phyloP scores from a whole-genome alignment of 2,888 invertebrate genomes.

The Rotaria magnacalcarata region DNA sequence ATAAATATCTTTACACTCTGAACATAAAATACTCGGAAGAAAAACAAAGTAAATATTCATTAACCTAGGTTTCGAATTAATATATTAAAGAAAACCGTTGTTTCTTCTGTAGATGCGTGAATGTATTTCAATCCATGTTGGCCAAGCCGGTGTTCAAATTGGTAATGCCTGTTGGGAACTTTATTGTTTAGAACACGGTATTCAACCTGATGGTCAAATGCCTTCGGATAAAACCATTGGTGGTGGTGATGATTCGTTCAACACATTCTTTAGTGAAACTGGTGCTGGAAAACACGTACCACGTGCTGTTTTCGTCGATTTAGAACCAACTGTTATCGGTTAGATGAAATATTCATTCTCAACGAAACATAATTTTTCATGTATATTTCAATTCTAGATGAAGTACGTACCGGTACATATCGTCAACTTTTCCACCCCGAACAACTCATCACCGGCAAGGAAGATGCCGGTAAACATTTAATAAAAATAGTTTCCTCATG shows the following conservation, averaged over 20 bases:
- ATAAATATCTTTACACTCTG: background rate
- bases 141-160: constrained; percentile 63
- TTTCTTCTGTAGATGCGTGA: constrained; percentile 54
- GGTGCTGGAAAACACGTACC: constrained; percentile 78
- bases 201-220: constrained; percentile 51
- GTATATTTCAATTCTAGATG: constrained; percentile 50
- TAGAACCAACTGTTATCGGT: constrained; percentile 86
- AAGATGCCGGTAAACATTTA: constrained; percentile 80
- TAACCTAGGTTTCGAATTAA: background rate
- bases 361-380: too few species aligned
- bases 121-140: constrained; percentile 61
- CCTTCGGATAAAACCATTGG: constrained; percentile 46
- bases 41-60: constrained; percentile 1
- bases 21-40: background rate
- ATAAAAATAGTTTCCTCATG: constrained; percentile 65
- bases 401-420: constrained; percentile 65
- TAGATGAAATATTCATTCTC: constrained; percentile 48
- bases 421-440: constrained; percentile 73
- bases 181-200: constrained; percentile 64
- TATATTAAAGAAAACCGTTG: too few species aligned
- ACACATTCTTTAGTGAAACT: constrained; percentile 74
- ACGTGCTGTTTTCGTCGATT: constrained; percentile 75
- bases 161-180: constrained; percentile 65
- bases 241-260: constrained; percentile 77
- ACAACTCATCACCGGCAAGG: constrained; percentile 65